Conservation (phyloP, 2,797 vertebrate species). For the Coregonus suidteri region DNA sequence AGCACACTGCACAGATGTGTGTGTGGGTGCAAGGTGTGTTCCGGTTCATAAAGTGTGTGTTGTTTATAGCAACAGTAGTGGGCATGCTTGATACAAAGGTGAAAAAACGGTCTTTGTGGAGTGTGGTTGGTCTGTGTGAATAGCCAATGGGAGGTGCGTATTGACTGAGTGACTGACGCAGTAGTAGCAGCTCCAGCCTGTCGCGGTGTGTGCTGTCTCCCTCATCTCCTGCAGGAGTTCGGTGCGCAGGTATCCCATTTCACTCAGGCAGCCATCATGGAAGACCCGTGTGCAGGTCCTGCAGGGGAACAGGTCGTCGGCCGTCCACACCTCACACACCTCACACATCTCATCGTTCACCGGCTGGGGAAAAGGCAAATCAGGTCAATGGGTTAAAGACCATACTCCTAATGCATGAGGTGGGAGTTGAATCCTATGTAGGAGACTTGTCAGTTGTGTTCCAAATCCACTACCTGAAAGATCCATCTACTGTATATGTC, state of each 20-base stretch:
- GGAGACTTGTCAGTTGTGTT: no score
- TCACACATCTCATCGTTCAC: slow-evolving; percentile 91
- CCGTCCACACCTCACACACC: slow-evolving; percentile 96
- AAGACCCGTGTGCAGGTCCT: slow-evolving; percentile 89
- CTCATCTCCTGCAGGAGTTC: slow-evolving; percentile 84
- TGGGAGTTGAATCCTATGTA: no score
- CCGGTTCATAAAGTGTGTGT: background rate
- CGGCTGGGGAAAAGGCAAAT: slow-evolving; percentile 71
- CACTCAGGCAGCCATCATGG: slow-evolving; percentile 92
- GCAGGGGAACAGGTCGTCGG: slow-evolving; percentile 92
- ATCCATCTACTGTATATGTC: no score
- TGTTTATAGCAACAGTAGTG: background rate
- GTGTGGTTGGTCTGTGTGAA: background rate
- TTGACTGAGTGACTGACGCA: slow-evolving; percentile 81
- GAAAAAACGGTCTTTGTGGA: background rate
- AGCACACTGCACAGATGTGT: background rate
- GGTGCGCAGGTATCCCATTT: slow-evolving; percentile 86
- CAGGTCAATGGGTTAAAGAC: background rate
- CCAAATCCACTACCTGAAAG: no score
- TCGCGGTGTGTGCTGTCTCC: slow-evolving; percentile 85
- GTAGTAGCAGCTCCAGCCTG: slow-evolving; percentile 97
- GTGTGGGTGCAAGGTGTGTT: background rate
- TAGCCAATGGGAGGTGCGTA: background rate
- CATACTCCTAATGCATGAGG: background rate
- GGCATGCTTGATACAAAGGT: background rate